Conservation (phyloP, 2,797 vertebrate species). For the Nasua narica region DNA sequence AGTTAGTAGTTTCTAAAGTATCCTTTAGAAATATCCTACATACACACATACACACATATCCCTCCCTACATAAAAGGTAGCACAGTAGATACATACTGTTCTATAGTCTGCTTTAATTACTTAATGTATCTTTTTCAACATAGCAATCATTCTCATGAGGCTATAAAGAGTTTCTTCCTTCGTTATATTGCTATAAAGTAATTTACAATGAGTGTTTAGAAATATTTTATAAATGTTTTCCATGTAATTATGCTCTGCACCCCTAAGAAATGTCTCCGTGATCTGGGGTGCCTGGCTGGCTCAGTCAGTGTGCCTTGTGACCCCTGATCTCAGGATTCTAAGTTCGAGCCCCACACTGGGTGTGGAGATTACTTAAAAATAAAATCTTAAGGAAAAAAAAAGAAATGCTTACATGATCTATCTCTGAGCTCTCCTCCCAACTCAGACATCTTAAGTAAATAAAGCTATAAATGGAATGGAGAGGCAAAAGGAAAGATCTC, state of each 20-base stretch:
- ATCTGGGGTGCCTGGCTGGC: neutral
- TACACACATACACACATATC: neutral
- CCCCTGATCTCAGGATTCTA: neutral
- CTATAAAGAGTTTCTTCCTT: neutral
- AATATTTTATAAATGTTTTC: neutral
- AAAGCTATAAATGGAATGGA: neutral
- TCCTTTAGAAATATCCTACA: neutral
- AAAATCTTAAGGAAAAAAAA: neutral
- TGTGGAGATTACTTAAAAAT: neutral
- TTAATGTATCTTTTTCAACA: neutral
- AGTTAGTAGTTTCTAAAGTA: neutral
- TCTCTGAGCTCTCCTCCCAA: constrained; percentile 11
- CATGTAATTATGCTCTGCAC: neutral
- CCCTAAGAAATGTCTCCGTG: neutral
- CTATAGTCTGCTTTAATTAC: neutral
- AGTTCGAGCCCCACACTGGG: neutral
- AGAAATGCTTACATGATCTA: constrained; percentile 20
- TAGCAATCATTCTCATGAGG: neutral
- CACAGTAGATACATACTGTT: neutral
- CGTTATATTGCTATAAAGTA: neutral
- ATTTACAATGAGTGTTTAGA: neutral
- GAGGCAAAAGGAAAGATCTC: constrained; percentile 7
- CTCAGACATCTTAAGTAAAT: neutral
- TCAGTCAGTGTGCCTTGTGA: neutral
- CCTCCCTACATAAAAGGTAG: neutral